Evolutionary conservation across 2,113 vertebrate species (phyloP).

Genomic region (Entelurus aequoreus): DNA sequence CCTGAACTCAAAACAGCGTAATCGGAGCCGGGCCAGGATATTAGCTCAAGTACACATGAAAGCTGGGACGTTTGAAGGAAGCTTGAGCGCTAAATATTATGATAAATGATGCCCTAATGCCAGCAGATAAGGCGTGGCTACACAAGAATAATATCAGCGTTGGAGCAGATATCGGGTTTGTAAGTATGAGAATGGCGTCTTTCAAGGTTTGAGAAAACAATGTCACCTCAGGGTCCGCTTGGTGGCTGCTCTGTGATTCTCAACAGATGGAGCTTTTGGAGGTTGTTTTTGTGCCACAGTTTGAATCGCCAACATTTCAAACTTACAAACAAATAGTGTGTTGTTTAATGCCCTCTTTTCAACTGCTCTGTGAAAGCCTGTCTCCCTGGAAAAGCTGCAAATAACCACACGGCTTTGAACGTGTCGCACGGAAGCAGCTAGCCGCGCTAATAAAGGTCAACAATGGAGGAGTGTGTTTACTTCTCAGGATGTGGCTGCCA

Average conservation of each 20-base stretch:
- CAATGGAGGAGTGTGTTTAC: too few species aligned
- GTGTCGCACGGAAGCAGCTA: too few species aligned
- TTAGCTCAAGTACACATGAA: slow-evolving; percentile 73
- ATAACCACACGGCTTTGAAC: too few species aligned
- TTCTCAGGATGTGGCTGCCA: too few species aligned
- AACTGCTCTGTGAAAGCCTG: too few species aligned
- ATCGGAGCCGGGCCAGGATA: slow-evolving; percentile 72
- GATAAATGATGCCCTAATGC: slow-evolving; percentile 66
- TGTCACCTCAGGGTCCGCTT: slow-evolving; percentile 12
- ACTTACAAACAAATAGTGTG: background rate
- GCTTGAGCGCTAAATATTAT: slow-evolving; percentile 67
- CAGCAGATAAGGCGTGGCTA: slow-evolving; percentile 53
- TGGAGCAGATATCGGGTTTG: slow-evolving; percentile 14
- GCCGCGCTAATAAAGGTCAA: too few species aligned
- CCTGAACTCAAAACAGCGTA: slow-evolving; percentile 59
- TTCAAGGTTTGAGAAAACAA: slow-evolving; percentile 7
- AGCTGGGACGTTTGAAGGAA: slow-evolving; percentile 66
- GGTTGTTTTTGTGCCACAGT: background rate
- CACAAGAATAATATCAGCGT: slow-evolving; percentile 58
- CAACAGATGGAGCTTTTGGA: slow-evolving; percentile 4
- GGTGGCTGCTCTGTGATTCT: slow-evolving; percentile 3
- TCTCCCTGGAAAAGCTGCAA: too few species aligned
- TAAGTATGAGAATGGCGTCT: slow-evolving; percentile 8
- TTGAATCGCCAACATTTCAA: background rate
- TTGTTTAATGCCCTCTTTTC: background rate